These are phyloP conservation scores for Sturnira hondurensis DNA, from an alignment of 2,113 vertebrate species.

Conservation along the genomic window DNA sequence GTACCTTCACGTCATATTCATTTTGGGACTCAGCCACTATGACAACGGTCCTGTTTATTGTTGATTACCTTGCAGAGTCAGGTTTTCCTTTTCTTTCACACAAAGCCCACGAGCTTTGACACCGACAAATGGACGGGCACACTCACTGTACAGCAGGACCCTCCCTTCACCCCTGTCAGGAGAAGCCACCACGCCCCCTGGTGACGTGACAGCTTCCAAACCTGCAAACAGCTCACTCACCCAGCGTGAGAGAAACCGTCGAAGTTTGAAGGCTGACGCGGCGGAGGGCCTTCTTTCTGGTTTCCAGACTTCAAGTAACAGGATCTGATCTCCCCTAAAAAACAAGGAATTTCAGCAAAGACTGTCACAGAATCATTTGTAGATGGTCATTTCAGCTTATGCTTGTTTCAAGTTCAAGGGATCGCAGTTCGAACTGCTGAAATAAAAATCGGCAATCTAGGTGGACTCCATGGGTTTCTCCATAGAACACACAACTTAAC, in stretches of 20 bases:
- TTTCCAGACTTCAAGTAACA: slow-evolving; percentile 83
- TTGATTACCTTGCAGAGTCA: background rate
- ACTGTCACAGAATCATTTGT: background rate
- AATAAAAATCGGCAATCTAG: background rate
- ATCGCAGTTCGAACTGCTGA: background rate
- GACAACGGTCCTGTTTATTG: background rate
- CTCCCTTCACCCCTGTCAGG: background rate
- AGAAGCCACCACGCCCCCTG: background rate
- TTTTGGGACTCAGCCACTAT: background rate
- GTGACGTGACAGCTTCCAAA: background rate
- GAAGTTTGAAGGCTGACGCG: slow-evolving; percentile 67
- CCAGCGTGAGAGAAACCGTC: slow-evolving; percentile 76
- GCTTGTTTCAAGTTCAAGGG: background rate
- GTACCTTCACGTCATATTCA: background rate
- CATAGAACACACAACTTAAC: background rate
- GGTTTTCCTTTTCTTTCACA: slow-evolving; percentile 29
- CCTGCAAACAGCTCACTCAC: slow-evolving; percentile 76
- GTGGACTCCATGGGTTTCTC: background rate
- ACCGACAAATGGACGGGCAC: background rate
- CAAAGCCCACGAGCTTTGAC: background rate
- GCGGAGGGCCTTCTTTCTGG: slow-evolving; percentile 79
- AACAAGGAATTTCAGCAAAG: slow-evolving; percentile 19
- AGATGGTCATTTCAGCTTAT: background rate
- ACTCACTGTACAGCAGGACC: background rate
- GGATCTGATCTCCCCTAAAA: slow-evolving; percentile 82